Percentiles rank a stretch among this genome's conserved stretches.
Conservation (phyloP, 2,888 invertebrate species). For the Cristatella mucedo region DNA sequence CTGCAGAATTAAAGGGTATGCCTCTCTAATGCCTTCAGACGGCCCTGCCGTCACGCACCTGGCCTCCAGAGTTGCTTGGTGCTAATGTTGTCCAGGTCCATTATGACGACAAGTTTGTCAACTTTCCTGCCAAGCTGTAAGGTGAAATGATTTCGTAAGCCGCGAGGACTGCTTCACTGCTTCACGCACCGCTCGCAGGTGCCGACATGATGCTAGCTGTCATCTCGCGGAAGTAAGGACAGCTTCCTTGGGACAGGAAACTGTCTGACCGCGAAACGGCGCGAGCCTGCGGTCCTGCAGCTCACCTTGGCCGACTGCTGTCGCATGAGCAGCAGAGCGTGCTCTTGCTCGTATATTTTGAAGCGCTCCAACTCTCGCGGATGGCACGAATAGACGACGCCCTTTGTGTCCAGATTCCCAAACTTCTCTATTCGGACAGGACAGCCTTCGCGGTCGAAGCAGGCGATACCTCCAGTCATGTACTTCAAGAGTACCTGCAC, state of each 20-base stretch:
- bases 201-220: too few species aligned
- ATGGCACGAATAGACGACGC: conserved; percentile 29
- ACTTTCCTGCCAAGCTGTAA: conserved; percentile 28
- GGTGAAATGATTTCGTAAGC: too few species aligned
- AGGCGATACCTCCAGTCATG: conserved; percentile 31
- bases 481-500: conserved; percentile 29
- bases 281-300: too few species aligned
- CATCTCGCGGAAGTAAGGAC: too few species aligned
- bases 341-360: conserved; percentile 17
- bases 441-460: conserved; percentile 33
- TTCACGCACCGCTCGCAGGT: too few species aligned
- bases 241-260: too few species aligned
- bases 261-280: too few species aligned
- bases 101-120: conserved; percentile 34
- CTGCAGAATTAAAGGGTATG: neutral
- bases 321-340: conserved; percentile 4
- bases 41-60: conserved; percentile 40
- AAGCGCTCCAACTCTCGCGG: conserved; percentile 31
- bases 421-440: conserved; percentile 30
- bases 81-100: conserved; percentile 39
- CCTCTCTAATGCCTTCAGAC: neutral
- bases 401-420: conserved; percentile 35
- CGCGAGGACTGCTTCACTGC: too few species aligned
- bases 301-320: conserved; percentile 16
- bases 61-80: conserved; percentile 58